Evolutionary conservation across 2,888 invertebrate genomes (phyloP).

Genomic region (Drosophila paramelanica): DNA sequence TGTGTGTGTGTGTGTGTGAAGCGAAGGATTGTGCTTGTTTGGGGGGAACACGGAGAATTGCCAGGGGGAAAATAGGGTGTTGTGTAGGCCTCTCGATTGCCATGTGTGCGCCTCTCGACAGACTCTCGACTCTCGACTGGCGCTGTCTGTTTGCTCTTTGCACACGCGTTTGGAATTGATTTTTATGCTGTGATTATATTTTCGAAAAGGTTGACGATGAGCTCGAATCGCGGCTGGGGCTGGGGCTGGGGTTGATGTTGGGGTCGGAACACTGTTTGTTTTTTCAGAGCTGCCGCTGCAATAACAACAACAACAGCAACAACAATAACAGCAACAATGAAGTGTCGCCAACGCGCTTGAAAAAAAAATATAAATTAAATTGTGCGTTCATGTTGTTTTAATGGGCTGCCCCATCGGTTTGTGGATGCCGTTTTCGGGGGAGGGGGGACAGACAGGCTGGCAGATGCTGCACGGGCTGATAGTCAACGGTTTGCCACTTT

Average conservation of each 20-base stretch:
- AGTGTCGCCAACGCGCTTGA: constrained; percentile 69
- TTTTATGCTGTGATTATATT: constrained; percentile 81
- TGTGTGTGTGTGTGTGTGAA: constrained; percentile 33
- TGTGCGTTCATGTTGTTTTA: constrained; percentile 81
- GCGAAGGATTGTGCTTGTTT: constrained; percentile 17
- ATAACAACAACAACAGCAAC: constrained; percentile 9
- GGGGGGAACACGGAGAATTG: not conserved
- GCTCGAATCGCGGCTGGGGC: constrained; percentile 43
- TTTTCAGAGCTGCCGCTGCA: constrained; percentile 13
- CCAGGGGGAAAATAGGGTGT: constrained; percentile 11
- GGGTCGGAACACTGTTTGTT: constrained; percentile 47
- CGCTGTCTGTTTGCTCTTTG: constrained; percentile 68
- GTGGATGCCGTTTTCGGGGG: not conserved
- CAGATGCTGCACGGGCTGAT: constrained; percentile 53
- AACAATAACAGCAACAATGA: constrained; percentile 47
- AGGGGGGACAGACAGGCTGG: constrained; percentile 22
- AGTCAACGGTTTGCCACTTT: constrained; percentile 53
- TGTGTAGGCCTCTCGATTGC: constrained; percentile 21
- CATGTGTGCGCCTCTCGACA: constrained; percentile 28
- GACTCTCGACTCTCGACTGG: constrained; percentile 39
- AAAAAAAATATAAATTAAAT: constrained; percentile 81
- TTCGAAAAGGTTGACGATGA: constrained; percentile 79
- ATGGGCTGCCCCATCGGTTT: constrained; percentile 55
- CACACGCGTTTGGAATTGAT: constrained; percentile 79
- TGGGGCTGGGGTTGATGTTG: constrained; percentile 17